Base-by-base conservation (phyloP, 2,888 invertebrate genomes). In the Microplitis deprimator region DNA sequence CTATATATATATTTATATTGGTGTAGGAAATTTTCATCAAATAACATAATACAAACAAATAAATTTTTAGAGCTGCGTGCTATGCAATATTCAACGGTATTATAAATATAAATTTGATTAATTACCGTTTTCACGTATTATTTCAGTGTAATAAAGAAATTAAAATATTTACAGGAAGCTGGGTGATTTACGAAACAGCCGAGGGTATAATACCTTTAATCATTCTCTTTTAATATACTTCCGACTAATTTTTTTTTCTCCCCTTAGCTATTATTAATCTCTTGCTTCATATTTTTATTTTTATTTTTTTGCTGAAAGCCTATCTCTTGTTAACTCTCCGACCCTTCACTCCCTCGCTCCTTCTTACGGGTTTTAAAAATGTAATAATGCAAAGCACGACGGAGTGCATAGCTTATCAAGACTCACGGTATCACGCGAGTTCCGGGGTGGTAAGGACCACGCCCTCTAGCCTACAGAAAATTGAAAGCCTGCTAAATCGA, bases 331-430 rank as follows among this genome's bases (percentile, higher is more conserved):
- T 29, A 29, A 29, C 29, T 38, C 17, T 29, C 38, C 40, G n/a
- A n/a, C 20, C 13, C n/a, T 10, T 41, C 62, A 7, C 68, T 69
- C 41, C 68, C 62, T 60, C 17, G 13, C 68, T 69, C 71, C 50
- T 60, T 70, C 38, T 71, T 71, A 72, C 73, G 50, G 67, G 65
- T 41, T 73, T 73, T 73, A 76, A 77, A 77, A 77, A 73, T 73
- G 68, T 77, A 77, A 77, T 77, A 73, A 77, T 77, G 64, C 77
- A 77, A 68, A 68, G 77, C 77, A 77, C 73, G 29, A 77, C 69
- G 61, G 72, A 73, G 77, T 73, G 77, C 71, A 77, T 65, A 68
- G 77, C 73, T 77, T 77, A 77, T 77, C 77, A 65, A 77, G 77
- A 77, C 73, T 74, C 69, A 68, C 38, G 77, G 65, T 77, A 73